Base-by-base conservation (phyloP, 2,888 invertebrate species). In the Standfussiana lucernea region DNA sequence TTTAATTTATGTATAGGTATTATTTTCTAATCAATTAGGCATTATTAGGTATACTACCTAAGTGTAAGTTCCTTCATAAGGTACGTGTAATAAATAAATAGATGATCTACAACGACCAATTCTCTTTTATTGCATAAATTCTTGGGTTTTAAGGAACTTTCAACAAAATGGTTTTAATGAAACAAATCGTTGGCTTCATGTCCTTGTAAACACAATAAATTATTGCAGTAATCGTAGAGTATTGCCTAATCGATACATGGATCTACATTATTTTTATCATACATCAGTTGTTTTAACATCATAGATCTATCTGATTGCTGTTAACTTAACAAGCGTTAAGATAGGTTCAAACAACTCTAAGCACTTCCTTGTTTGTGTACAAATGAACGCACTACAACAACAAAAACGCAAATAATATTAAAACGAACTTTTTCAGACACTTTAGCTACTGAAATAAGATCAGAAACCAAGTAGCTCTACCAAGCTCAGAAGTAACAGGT, bases 191-290 rank as follows among this genome's bases (percentile, higher is more conserved):
- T 62, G 7, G 32, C 42, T 59, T 32, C 7, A 7, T n/a, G n/a
- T 32, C 10, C 15, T 50, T 61, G 24, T 61, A 37, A 62, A 62
- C 18, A 53, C 1, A 61, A 61, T 59, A 32, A 53, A n/a, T 15
- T n/a, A 28, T 53, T 13, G 6, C n/a, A 42, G 8, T 15, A 61
- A 56, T 76, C 7, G 10, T 71, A n/a, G 0, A 45, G 18, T 50
- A 53, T 42, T 24, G 40, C 47, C 56, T 72, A 77, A 81, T 81
- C 80, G 47, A 59, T 45, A 24, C 35, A 61, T 32, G 59, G 35
- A 66, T 80, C 74, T 73, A 79, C 74, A 80, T 61, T 45, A 42
- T 56, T 83, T 72, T 83, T 78, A 81, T 81, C 83, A 78, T n/a
- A 69, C 40, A 83, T 72, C 69, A 83, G 64, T 59, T 69, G 72